These are phyloP conservation scores for Mythimna albipuncta DNA, from an alignment of 2,888 invertebrate species.

Conservation along the genomic window DNA sequence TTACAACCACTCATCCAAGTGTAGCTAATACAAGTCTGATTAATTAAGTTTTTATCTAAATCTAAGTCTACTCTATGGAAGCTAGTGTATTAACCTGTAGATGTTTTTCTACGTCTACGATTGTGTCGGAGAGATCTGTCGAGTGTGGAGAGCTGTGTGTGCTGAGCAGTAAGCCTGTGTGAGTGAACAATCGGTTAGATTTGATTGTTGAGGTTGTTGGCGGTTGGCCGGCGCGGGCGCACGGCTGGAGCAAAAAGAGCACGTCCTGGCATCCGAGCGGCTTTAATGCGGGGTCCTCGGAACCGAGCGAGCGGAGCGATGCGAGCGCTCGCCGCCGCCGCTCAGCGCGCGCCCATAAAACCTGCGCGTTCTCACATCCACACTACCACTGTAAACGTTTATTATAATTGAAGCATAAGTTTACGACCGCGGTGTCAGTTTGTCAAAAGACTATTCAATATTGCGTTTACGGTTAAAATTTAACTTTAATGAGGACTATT, in stretches of 20 bases:
- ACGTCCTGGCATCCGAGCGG: conserved; percentile 76
- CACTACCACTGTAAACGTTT: conserved; percentile 83
- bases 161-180: conserved; percentile 25
- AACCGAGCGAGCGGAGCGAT: conserved; percentile 55
- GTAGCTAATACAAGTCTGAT: conserved; percentile 66
- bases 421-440: conserved; percentile 83
- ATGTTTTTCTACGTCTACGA: conserved; percentile 31
- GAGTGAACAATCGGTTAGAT: conserved; percentile 55
- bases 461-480: conserved; percentile 65
- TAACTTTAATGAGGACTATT: conserved; percentile 62
- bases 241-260: conserved; percentile 79
- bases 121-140: conserved; percentile 30
- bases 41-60: conserved; percentile 67
- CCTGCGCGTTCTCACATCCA: conserved; percentile 84
- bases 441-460: conserved; percentile 81
- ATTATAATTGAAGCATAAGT: conserved; percentile 88
- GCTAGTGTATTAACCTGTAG: conserved; percentile 25
- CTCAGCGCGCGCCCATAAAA: conserved; percentile 78
- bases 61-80: conserved; percentile 33
- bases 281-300: conserved; percentile 77
- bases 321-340: conserved; percentile 52
- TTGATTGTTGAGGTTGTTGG: conserved; percentile 55
- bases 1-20: conserved; percentile 71
- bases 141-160: conserved; percentile 14
- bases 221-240: conserved; percentile 43